Conservation (phyloP, 2,797 vertebrate genomes). For the Gastrophryne carolinensis region DNA sequence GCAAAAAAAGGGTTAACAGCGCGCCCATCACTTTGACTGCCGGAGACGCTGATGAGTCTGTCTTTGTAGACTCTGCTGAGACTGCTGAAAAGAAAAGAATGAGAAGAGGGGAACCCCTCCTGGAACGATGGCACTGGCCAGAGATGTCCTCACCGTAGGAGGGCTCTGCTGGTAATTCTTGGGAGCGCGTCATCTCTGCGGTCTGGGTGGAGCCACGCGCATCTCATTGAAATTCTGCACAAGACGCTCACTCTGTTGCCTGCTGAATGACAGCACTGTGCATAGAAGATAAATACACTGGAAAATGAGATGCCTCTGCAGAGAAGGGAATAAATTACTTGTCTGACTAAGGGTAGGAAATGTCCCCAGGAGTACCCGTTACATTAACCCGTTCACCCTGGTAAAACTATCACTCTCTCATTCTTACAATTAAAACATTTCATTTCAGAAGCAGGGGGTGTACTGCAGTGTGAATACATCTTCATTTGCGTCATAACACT, state of each 20-base stretch:
- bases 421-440: conserved; percentile 21
- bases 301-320: conserved; percentile 54
- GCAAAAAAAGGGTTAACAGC: conserved; percentile 1
- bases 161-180: conserved; percentile 19
- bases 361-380: conserved; percentile 47
- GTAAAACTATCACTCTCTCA: conserved; percentile 8
- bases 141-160: conserved; percentile 9
- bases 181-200: conserved; percentile 43
- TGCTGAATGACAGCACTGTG: conserved; percentile 52
- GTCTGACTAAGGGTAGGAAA: conserved; percentile 50
- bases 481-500: background rate
- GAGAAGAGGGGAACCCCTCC: conserved; percentile 4
- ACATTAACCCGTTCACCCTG: conserved; percentile 44
- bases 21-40: background rate
- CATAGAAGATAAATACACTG: conserved; percentile 52
- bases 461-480: conserved; percentile 1
- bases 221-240: conserved; percentile 50
- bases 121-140: background rate
- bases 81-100: background rate
- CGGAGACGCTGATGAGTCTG: background rate
- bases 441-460: background rate
- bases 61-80: background rate
- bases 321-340: conserved; percentile 53
- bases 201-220: conserved; percentile 40
- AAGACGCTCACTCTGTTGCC: conserved; percentile 40